phyloP scores from a whole-genome alignment of 2,888 invertebrate genomes.

The Sisyra terminalis region DNA sequence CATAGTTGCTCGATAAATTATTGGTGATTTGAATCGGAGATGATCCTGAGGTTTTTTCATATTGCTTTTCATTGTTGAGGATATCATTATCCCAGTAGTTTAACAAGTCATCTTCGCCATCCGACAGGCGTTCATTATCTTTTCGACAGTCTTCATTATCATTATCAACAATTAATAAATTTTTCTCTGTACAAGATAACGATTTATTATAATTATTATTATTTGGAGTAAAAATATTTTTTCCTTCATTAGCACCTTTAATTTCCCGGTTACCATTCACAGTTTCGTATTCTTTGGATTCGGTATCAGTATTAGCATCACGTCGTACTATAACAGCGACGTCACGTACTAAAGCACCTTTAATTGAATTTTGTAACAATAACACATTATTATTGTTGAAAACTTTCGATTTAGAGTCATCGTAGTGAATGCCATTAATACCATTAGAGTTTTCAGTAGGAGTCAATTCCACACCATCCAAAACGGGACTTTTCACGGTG shows the following conservation, averaged over 20 bases:
- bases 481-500: constrained; percentile 5
- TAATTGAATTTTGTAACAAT: background rate
- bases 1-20: background rate
- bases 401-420: background rate
- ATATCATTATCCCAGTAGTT: constrained; percentile 29
- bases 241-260: background rate
- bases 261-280: no score
- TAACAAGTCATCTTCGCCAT: constrained; percentile 23
- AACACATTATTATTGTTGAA: background rate
- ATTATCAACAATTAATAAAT: constrained; percentile 11
- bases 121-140: background rate
- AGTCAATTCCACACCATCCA: constrained; percentile 4
- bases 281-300: background rate
- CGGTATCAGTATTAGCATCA: constrained; percentile 1
- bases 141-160: constrained; percentile 9
- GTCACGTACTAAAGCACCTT: constrained; percentile 5
- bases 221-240: background rate
- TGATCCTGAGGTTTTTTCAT: background rate
- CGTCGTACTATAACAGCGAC: constrained; percentile 3
- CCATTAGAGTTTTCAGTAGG: background rate
- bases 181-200: constrained; percentile 6
- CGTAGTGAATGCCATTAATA: constrained; percentile 1
- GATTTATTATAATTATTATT: constrained; percentile 4
- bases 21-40: background rate
- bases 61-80: constrained; percentile 3